A percentile compares a stretch with the other conserved stretches of the same genome.
Conservation (phyloP, 2,888 invertebrate species). For the Nasonia oneida region DNA sequence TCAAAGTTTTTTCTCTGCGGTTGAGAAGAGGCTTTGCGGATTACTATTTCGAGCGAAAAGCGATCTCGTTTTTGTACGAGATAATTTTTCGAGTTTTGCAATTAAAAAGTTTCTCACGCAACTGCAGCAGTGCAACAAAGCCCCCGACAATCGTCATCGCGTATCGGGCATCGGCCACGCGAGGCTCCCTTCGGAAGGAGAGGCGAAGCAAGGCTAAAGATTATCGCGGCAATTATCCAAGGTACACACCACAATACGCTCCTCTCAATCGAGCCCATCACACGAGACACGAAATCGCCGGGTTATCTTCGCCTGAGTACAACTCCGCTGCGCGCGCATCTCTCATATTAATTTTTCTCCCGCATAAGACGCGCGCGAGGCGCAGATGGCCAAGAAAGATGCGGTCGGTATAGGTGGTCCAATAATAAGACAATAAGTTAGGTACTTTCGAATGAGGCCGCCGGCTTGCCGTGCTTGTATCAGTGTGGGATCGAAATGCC, state of each 20-base stretch:
- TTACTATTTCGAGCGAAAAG: not conserved
- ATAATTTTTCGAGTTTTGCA: not conserved
- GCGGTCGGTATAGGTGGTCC: slow-evolving; percentile 74
- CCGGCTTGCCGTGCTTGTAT: slow-evolving; percentile 65
- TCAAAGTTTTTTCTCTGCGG: not conserved
- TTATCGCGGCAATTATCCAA: slow-evolving; percentile 47
- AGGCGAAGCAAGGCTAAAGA: slow-evolving; percentile 14
- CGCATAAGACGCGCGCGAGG: not conserved
- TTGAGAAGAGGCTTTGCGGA: not conserved
- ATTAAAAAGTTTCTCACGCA: slow-evolving; percentile 31
- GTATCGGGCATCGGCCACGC: slow-evolving; percentile 1
- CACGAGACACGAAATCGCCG: slow-evolving; percentile 30
- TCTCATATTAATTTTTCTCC: slow-evolving; percentile 51
- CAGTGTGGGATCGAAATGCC: slow-evolving; percentile 74
- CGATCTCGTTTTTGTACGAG: not conserved
- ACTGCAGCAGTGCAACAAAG: not conserved
- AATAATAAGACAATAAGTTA: slow-evolving; percentile 77
- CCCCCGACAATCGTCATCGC: not conserved
- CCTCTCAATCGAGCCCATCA: slow-evolving; percentile 8
- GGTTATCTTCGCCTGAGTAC: slow-evolving; percentile 20
- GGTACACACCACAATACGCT: not conserved
- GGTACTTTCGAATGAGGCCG: slow-evolving; percentile 66
- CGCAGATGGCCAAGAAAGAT: slow-evolving; percentile 49
- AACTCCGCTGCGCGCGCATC: not conserved
- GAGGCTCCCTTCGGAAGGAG: not conserved